Evolutionary conservation across 2,797 vertebrate genomes (phyloP).

Genomic region (Ispidina lecontei): DNA sequence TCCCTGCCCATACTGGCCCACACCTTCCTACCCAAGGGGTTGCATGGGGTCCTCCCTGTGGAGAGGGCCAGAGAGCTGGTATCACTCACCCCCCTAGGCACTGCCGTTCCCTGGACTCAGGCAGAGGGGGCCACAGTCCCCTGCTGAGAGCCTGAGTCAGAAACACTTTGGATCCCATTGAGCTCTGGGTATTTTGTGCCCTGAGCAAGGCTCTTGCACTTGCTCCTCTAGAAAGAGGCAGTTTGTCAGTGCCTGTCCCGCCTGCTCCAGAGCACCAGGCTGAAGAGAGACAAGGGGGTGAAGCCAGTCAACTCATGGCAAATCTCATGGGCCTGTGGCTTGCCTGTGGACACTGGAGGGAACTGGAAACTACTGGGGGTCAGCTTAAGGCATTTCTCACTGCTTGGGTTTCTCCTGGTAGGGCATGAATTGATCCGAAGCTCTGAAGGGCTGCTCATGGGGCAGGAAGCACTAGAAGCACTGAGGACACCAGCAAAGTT

Average conservation of each 20-base stretch:
- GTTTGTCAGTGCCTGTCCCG: neutral
- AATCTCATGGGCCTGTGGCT: neutral
- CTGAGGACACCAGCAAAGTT: neutral
- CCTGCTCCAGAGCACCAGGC: neutral
- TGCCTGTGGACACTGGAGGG: neutral
- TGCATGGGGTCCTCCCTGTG: fast-evolving
- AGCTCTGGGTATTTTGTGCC: neutral
- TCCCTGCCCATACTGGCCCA: fast-evolving
- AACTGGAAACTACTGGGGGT: neutral
- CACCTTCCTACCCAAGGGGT: fast-evolving
- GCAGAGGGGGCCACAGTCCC: neutral
- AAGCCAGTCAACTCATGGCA: neutral
- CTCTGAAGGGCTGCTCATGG: neutral
- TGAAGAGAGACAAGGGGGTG: neutral
- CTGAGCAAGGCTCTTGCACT: neutral
- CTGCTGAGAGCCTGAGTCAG: neutral
- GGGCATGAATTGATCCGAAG: neutral
- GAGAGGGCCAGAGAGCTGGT: neutral
- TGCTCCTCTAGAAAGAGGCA: fast-evolving
- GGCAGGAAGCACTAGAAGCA: neutral
- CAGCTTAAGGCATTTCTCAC: neutral
- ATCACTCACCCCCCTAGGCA: fast-evolving
- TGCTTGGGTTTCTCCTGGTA: neutral
- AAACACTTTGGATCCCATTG: neutral
- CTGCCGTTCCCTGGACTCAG: fast-evolving